Evolutionary conservation across 2,888 invertebrate species (phyloP), one percentile per base, ranked within the genome.

Genomic region (Rhimphoctona megacephalus): DNA sequence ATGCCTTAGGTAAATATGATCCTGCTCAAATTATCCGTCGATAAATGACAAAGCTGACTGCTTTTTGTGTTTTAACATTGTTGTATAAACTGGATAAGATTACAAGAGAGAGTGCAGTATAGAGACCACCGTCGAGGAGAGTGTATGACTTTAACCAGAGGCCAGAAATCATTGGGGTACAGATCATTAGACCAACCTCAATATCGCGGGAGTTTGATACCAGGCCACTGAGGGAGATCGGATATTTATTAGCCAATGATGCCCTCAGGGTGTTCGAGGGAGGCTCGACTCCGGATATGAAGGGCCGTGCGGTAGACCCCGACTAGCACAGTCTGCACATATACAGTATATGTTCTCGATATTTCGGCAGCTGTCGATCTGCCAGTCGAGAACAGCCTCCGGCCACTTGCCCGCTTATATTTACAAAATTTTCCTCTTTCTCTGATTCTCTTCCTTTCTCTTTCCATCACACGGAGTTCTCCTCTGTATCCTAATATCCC

Each of bases 271-370:
- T 77, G 87, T 89, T 90, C 70, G 86, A 77, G 83, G 86, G 76
- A 80, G 85, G 88, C 87, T 89, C 86, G 89, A 87, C 81, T 86
- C 89, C 91, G 92, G 92, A 92, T 92, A 92, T 92, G 92, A 92
- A 90, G 89, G 86, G 87, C 89, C 87, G 87, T 76, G 85, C 46
- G 85, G 82, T 83, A 54, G 79, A 80, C 64, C 73, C 43, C 72
- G 33, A 66, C 82, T 54, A 85, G 61, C 64, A 72, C 39, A 70
- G 52, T 69, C 57, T 46, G 54, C 49, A 64, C 66, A 25, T 52
- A 77, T 8, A 70, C 39, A 22, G 36, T 76, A 64, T 64, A 61
- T 72, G 14, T 70, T 85, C 80, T 83, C 85, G 54, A 87, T 83
- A 83, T 83, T 87, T 87, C 83, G 72, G 83, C 86, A 85, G 81